Base-by-base conservation (phyloP, 2,797 vertebrate species). In the Sciaenops ocellatus region DNA sequence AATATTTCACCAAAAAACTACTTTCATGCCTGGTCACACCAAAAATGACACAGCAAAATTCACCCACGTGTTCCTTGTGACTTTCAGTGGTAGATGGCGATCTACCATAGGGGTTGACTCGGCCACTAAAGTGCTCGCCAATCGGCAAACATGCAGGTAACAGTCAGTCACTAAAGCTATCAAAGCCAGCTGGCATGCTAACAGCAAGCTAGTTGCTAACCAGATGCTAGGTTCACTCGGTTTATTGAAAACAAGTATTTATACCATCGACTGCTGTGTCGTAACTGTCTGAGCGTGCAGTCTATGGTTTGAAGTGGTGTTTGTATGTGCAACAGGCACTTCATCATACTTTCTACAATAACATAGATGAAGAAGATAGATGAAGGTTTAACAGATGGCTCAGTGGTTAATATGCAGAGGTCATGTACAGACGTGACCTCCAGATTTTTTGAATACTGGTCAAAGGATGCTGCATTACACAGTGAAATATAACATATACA, bases 361-460 rank as follows among this genome's bases (percentile, higher is more conserved):
- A 50, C 13, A 61, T 47, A 10, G 28, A 63, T 15, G 50, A 70
- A n/a, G 30, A 59, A 20, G 6, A n/a, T 56, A n/a, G n/a, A n/a
- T n/a, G n/a, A n/a, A n/a, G n/a, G 55, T 61, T 20, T 16, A 68
- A 71, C 41, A 26, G n/a, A 3, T 69, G 46, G 48, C n/a, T 50
- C 56, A 20, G 9, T 26, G 13, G 38, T 52, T 46, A 34, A 64
- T n/a, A 47, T 54, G 22, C 18, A 67, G 63, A 50, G 42, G n/a
- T n/a, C n/a, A n/a, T 30, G 30, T 34, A 42, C 12, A 13, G 41
- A 42, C 3, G 3, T 42, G 42, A 42, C 42, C 42, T 1, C 4
- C 42, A 42, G 6, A 34, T 34, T 6, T 34, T 34, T 34, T 34
- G 34, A 8, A 34, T 34, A 34, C 34, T 34, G 34, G 34, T 34